Evolutionary conservation across 2,113 vertebrate species (phyloP), one percentile per base, ranked within the genome.

Genomic region (Ictidomys tridecemlineatus): DNA sequence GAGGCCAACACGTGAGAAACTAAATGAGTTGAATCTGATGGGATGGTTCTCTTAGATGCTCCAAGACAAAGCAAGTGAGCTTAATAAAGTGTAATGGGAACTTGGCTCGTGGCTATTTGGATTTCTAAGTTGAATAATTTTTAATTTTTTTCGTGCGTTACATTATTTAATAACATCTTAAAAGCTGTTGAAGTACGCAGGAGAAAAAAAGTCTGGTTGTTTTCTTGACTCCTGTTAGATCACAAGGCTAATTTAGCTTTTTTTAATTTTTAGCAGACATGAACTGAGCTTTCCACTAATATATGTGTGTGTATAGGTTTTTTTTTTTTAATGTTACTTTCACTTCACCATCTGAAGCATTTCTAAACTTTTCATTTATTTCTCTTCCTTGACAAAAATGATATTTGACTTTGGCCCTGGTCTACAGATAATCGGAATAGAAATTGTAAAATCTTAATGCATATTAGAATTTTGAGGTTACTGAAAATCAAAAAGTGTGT

Each of bases 11-110:
- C 37, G 28, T 30, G 69, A 87, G 90, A 73, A 76, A 65, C 56
- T 37, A 51, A 78, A 77, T 28, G 73, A 76, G 30, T 73, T 82
- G 48, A 61, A 32, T 88, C 53, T 85, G 45, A 32, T 85, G 72
- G 48, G 58, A 20, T 91, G 77, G n/a, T 90, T 67, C 51, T 90
- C 51, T 77, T 58, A 95, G 58, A 61, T 37, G 63, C 37, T 48
- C 73, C 74, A 37, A 74, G 80, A 93, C 76, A 95, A 97, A 96
- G 88, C 96, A 85, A n/a, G 20, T 45, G 93, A 95, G 51, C 67
- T 30, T 76, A 65, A 4, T 73, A 16, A 48, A 61, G 24, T 67
- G 48, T 87, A 61, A 79, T 73, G 93, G 53, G 61, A 67, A 51
- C 88, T 94, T 85, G 26, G 3, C n/a, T 26, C 53, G 0, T 48